Conservation (phyloP, 2,888 invertebrate genomes). For the Drosophila meridiana region DNA sequence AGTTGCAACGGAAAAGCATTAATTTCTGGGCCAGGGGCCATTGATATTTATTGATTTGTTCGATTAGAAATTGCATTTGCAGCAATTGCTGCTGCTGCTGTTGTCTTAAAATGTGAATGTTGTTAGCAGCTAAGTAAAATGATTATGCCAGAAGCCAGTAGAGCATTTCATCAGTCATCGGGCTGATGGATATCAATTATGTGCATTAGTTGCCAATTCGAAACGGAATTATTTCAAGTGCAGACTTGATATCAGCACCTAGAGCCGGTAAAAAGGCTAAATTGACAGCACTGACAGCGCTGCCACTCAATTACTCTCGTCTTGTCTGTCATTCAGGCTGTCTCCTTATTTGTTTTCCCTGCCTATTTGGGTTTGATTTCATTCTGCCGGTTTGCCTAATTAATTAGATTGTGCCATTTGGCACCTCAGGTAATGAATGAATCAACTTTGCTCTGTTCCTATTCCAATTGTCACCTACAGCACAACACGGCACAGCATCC, state of each 20-base stretch:
- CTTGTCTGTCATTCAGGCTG: slow-evolving; percentile 19
- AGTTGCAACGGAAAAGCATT: slow-evolving; percentile 23
- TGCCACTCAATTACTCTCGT: neutral
- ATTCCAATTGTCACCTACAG: slow-evolving; percentile 35
- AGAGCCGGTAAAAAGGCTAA: neutral
- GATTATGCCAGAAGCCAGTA: neutral
- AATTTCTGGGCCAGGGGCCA: slow-evolving; percentile 23
- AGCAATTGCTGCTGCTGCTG: slow-evolving; percentile 6
- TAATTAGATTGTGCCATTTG: slow-evolving; percentile 57
- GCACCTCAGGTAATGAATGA: slow-evolving; percentile 48
- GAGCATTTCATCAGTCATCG: neutral
- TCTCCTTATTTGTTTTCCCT: slow-evolving; percentile 40
- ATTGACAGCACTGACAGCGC: neutral
- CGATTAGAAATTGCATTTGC: slow-evolving; percentile 46
- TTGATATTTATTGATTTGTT: slow-evolving; percentile 47
- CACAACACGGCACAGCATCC: neutral
- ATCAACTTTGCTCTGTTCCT: slow-evolving; percentile 19
- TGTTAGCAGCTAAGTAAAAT: neutral
- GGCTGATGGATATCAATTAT: neutral
- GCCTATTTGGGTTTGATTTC: slow-evolving; percentile 58
- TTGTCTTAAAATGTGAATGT: slow-evolving; percentile 11
- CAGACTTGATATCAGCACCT: neutral
- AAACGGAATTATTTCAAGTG: neutral
- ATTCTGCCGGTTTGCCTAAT: slow-evolving; percentile 49
- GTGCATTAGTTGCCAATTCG: neutral